phyloP scores from a whole-genome alignment of 2,888 invertebrate species.

The Lasioglossum lativentre region DNA sequence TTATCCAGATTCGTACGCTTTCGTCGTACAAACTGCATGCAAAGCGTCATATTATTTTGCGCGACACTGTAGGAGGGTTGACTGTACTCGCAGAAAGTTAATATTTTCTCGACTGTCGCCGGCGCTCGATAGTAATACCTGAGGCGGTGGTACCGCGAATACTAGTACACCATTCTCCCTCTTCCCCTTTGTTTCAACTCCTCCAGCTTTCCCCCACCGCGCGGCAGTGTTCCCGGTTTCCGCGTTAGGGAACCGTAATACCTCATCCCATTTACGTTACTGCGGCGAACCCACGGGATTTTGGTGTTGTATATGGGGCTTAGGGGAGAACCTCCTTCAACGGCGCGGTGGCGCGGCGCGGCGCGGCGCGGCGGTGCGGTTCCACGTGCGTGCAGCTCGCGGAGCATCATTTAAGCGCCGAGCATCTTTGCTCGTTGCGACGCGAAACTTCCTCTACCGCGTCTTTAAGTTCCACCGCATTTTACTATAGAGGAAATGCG shows the following conservation, averaged over 20 bases:
- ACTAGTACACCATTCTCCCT: neutral
- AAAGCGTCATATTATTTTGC: neutral
- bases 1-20: too few species aligned
- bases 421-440: constrained; percentile 34
- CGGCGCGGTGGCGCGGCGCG: constrained; percentile 6
- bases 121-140: constrained; percentile 20
- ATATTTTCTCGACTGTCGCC: constrained; percentile 28
- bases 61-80: neutral
- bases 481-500: constrained; percentile 42
- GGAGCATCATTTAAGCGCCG: constrained; percentile 53
- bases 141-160: constrained; percentile 17
- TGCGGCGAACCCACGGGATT: constrained; percentile 61
- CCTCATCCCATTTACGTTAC: constrained; percentile 59
- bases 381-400: constrained; percentile 46
- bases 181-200: neutral
- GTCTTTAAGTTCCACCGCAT: constrained; percentile 32
- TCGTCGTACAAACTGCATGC: neutral
- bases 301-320: constrained; percentile 63
- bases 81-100: constrained; percentile 15
- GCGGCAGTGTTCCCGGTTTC: neutral
- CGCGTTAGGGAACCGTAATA: constrained; percentile 45
- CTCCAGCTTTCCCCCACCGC: neutral
- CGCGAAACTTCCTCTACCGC: constrained; percentile 35
- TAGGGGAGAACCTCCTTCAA: constrained; percentile 51
- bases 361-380: constrained; percentile 19